Percentiles rank a stretch among this genome's conserved stretches.
Conservation (phyloP, 2,113 vertebrate species). For the Syrrhaptes paradoxus region DNA sequence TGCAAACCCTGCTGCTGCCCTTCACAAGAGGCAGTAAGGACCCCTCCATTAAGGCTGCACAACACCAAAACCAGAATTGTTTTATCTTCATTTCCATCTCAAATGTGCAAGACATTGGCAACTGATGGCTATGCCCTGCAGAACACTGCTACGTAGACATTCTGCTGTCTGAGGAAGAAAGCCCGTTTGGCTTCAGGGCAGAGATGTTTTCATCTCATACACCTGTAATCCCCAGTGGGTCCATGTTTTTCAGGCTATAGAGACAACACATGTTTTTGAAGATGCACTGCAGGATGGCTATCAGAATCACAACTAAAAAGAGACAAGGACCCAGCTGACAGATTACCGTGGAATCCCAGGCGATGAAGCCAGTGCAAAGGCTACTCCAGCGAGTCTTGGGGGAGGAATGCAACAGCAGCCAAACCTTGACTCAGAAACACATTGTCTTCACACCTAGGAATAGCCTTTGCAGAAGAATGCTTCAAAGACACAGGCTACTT, state of each 20-base stretch:
- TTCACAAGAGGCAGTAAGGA: background rate
- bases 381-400: background rate
- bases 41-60: background rate
- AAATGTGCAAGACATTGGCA: background rate
- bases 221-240: rapidly evolving
- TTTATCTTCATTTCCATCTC: background rate
- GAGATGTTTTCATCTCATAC: background rate
- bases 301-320: background rate
- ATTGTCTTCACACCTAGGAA: background rate
- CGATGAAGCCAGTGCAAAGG: background rate
- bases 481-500: background rate
- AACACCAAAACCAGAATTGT: background rate
- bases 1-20: background rate
- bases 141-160: background rate
- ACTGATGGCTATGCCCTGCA: background rate
- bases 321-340: background rate
- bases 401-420: background rate
- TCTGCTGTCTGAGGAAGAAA: background rate
- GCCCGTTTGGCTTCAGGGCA: background rate
- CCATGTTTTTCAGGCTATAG: background rate
- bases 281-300: background rate
- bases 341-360: background rate
- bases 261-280: background rate
- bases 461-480: background rate
- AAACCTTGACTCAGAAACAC: background rate